phyloP scores from a whole-genome alignment of 2,888 invertebrate species.

The Heliconius sara region DNA sequence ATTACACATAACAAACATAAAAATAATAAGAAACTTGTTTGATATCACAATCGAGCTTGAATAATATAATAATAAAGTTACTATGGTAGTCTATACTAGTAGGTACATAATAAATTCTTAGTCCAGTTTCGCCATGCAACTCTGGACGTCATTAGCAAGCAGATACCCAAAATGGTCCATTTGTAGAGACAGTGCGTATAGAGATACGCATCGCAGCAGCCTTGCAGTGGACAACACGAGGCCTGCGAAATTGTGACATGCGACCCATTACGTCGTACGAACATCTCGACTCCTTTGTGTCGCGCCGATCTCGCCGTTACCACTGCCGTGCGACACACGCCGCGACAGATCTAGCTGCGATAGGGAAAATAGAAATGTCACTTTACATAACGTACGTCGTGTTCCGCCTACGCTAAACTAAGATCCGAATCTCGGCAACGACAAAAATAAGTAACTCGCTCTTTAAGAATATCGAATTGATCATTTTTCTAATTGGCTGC shows the following conservation, averaged over 20 bases:
- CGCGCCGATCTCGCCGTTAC: conserved; percentile 75
- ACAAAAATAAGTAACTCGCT: conserved; percentile 39
- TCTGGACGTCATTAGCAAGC: conserved; percentile 80
- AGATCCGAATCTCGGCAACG: conserved; percentile 45
- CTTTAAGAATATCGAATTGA: conserved; percentile 38
- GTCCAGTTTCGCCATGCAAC: conserved; percentile 72
- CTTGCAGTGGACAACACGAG: conserved; percentile 64
- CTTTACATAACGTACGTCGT: conserved; percentile 75
- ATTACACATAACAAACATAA: conserved; percentile 30
- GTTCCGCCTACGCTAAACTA: conserved; percentile 60
- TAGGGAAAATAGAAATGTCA: conserved; percentile 82
- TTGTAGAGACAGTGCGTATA: conserved; percentile 75
- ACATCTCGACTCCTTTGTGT: conserved; percentile 81
- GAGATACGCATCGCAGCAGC: conserved; percentile 79
- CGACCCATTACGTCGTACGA: conserved; percentile 75
- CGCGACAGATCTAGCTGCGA: conserved; percentile 78
- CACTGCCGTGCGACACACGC: conserved; percentile 71
- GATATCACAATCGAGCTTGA: conserved; percentile 65
- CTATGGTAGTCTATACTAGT: conserved; percentile 58
- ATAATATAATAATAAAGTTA: conserved; percentile 64
- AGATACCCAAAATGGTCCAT: conserved; percentile 82
- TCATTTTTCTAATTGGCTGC: conserved; percentile 54
- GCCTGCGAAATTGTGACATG: conserved; percentile 75
- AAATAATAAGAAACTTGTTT: conserved; percentile 39
- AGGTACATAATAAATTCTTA: conserved; percentile 67